Evolutionary conservation across 2,888 invertebrate species (phyloP).

Genomic region (Archips crataeganus): DNA sequence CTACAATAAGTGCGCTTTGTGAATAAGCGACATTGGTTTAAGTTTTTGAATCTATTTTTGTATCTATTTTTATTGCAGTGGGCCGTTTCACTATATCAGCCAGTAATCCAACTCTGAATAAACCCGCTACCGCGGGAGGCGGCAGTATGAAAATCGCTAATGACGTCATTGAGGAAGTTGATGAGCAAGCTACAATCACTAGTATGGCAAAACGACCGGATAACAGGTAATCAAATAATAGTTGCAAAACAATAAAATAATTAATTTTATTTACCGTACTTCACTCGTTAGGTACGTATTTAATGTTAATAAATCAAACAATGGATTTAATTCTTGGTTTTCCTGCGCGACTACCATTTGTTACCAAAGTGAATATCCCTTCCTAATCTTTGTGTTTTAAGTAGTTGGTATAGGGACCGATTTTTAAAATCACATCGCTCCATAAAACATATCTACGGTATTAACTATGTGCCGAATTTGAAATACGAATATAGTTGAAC

Average conservation of each 20-base stretch:
- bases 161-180: conserved; percentile 91
- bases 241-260: neutral
- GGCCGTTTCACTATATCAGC: conserved; percentile 75
- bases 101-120: conserved; percentile 75
- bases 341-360: neutral
- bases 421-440: too few species aligned
- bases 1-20: conserved; percentile 6
- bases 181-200: conserved; percentile 93
- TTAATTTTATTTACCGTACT: too few species aligned
- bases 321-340: neutral
- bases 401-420: neutral
- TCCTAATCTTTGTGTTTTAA: neutral
- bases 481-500: too few species aligned
- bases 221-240: conserved; percentile 63
- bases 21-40: conserved; percentile 9
- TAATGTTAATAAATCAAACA: neutral
- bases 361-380: neutral
- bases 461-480: too few species aligned
- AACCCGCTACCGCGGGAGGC: conserved; percentile 65
- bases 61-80: conserved; percentile 53
- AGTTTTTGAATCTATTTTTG: neutral
- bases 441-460: too few species aligned
- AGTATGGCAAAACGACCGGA: conserved; percentile 87
- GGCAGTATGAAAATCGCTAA: conserved; percentile 89
- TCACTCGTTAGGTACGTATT: neutral